Evolutionary conservation across 2,797 vertebrate genomes (phyloP), one percentile per base, ranked within the genome.

Genomic region (Ctenochaetus hawaiiensis): DNA sequence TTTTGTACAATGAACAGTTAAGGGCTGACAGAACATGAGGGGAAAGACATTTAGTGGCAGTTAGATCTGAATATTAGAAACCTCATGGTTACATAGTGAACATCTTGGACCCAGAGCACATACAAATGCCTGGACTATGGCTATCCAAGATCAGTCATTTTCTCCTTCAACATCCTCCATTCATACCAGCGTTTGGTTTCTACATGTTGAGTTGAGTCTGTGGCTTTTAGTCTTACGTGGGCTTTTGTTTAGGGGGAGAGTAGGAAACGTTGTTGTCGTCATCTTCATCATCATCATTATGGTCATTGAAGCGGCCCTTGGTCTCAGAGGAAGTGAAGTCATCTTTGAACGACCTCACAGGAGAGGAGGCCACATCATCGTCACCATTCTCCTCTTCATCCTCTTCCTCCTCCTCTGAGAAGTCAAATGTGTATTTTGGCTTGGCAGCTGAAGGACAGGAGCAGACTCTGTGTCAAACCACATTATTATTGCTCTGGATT

Each of bases 401-500:
- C 0, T 77, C 93, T 0, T 86, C 94, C 18, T 96, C 96, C 39
- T 99, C 98, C 93, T 99, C 97, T 0, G 98, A 99, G 95, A 99
- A 99, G 90, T 99, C 98, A 75, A 99, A 99, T 0, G 97, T 99
- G 77, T 99, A 99, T 90, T 99, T 99, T 59, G 98, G 97, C 86
- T 98, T 97, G 85, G 97, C 96, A 51, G 98, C 98, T 99, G 75
- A 54, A 78, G 83, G 51, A 82, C 8, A 53, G 39, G 57, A 75
- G 72, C 45, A 44, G 54, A 62, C 64, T 6, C 0, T 8, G 67
- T 60, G 62, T 86, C 73, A 78, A 26, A 78, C 14, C 64, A 26
- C 45, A 11, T 74, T 6, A n/a, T 59, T 34, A n/a, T 23, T 43
- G 39, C 63, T 14, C 34, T 20, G 54, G 67, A 59, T 47, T 20